Conservation (phyloP, 92 coral and sea anemone genomes). For the Umimayanthus kanabou region DNA sequence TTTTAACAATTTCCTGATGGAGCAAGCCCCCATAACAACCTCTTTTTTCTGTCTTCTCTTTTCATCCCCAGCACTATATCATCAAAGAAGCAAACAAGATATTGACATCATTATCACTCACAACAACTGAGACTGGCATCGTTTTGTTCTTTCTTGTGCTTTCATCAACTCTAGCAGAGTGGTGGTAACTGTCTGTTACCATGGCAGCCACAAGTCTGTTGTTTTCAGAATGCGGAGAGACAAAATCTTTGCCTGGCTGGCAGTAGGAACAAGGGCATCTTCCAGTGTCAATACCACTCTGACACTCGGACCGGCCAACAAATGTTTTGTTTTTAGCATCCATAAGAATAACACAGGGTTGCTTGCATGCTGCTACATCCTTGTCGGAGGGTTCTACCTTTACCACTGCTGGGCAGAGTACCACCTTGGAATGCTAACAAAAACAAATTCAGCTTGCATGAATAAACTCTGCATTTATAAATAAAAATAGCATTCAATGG, state of each 20-base stretch:
- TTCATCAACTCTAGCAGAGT: neutral
- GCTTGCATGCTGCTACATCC: neutral
- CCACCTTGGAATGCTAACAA: conserved; percentile 1
- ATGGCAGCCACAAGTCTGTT: neutral
- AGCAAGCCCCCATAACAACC: too few relatives aligned
- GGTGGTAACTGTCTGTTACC: neutral
- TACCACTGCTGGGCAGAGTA: neutral
- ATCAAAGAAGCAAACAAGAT: too few relatives aligned
- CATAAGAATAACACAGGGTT: neutral
- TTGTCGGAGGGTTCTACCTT: conserved; percentile 13
- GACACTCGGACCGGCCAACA: neutral
- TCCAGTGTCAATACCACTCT: neutral
- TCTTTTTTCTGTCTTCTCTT: too few relatives aligned
- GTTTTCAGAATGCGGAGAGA: neutral
- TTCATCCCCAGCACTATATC: too few relatives aligned
- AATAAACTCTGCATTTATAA: neutral
- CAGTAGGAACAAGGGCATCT: conserved; percentile 33
- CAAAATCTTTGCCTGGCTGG: neutral
- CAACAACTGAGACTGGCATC: conserved; percentile 1
- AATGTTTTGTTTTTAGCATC: neutral
- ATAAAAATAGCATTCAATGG: neutral
- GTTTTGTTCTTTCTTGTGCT: neutral
- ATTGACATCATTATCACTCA: neutral
- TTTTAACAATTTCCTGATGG: too few relatives aligned
- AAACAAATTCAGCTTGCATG: neutral